Evolutionary conservation across 2,797 vertebrate genomes (phyloP).

Genomic region (Protosalanx chinensis): DNA sequence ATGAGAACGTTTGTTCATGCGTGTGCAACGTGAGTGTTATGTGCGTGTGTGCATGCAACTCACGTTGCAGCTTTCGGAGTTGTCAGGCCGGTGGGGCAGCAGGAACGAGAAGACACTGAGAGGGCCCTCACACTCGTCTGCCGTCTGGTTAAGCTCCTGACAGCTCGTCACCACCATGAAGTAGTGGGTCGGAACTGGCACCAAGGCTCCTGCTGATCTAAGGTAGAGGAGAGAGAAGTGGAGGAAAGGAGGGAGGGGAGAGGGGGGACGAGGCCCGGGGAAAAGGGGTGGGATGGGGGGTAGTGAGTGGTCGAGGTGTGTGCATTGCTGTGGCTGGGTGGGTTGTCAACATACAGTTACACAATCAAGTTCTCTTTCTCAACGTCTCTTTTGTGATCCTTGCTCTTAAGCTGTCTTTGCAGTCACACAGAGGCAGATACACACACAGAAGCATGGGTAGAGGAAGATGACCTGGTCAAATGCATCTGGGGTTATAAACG

Average conservation of each 20-base stretch:
- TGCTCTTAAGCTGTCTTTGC: not conserved
- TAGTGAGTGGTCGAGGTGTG: not conserved
- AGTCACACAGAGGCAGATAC: not conserved
- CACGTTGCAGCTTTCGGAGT: constrained; percentile 88
- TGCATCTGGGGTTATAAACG: too few species aligned
- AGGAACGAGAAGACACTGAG: constrained; percentile 82
- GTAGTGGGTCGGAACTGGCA: constrained; percentile 86
- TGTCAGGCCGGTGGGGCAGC: constrained; percentile 84
- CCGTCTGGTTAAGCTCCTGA: constrained; percentile 79
- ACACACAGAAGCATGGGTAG: not conserved
- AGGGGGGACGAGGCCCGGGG: not conserved
- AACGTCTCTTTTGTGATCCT: not conserved
- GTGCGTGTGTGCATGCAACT: constrained; percentile 58
- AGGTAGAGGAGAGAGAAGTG: not conserved
- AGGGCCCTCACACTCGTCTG: constrained; percentile 83
- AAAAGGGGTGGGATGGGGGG: too few species aligned
- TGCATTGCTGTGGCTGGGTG: too few species aligned
- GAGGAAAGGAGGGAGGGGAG: not conserved
- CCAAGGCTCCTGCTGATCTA: constrained; percentile 75
- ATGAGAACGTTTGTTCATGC: not conserved
- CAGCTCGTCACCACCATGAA: constrained; percentile 88
- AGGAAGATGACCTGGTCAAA: too few species aligned
- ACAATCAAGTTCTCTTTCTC: not conserved
- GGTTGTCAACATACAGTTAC: not conserved
- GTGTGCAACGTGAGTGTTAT: not conserved